Evolutionary conservation across 2,797 vertebrate species (phyloP), one percentile per base, ranked within the genome.

Genomic region (Oryzias sinensis): DNA sequence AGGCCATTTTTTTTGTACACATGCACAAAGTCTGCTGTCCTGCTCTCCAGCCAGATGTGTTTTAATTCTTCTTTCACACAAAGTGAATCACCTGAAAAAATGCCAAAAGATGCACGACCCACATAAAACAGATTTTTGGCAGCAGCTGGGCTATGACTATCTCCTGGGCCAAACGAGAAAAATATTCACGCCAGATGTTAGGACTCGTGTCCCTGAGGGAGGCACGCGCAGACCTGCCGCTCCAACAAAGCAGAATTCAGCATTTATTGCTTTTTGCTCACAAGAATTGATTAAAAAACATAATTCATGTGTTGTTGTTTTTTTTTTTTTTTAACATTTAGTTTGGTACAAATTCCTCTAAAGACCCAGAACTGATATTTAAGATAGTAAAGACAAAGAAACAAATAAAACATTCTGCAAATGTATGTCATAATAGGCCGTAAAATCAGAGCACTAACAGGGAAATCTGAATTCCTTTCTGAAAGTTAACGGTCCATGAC

Each of bases 151-250:
- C 56, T 53, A 44, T 65, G 62, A 71, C 71, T 58, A 62, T 20
- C 49, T 80, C 56, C 49, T 44, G 52, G 45, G 49, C 5, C 7
- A 76, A 74, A 78, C 37, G 47, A 57, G 55, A 65, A 43, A 49
- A 14, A 77, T 80, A 76, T 84, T 86, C 71, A 81, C 68, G 43
- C 25, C 68, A 40, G 68, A 59, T 68, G 61, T 77, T 67, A 74
- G 78, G 59, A 65, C 40, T 46, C 33, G n/a, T 13, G 7, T 70
- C 49, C 65, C 57, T 14, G 11, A 53, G 37, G 58, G 49, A 53
- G 57, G 41, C 17, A 5, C 44, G 53, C 52, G 61, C 16, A 63
- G 43, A 50, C 50, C 33, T 14, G 48, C 29, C 52, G 29, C 46
- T 58, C 63, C 42, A 15, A 43, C 42, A 43, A 43, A 43, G 16